These are phyloP conservation scores for Halocynthia aurantium DNA, from an alignment of 23 tunicate species.

Conservation along the genomic window DNA sequence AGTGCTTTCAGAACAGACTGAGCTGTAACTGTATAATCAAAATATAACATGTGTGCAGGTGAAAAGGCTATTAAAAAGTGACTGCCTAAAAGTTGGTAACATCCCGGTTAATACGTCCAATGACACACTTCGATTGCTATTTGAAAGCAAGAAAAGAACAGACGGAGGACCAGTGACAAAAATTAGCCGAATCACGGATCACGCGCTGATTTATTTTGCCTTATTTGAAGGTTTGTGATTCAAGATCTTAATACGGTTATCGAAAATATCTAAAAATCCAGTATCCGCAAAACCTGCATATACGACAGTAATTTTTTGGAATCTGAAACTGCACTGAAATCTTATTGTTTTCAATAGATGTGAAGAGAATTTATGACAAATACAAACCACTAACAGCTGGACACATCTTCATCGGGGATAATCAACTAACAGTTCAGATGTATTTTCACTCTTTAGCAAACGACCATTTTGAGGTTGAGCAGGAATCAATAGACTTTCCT, in stretches of 20 bases:
- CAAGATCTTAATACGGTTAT: background rate
- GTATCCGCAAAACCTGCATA: background rate
- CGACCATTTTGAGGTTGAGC: background rate
- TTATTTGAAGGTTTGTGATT: conserved; percentile 20
- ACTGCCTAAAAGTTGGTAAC: conserved; percentile 31
- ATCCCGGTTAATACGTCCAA: conserved; percentile 11
- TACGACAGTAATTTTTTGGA: background rate
- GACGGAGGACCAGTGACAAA: conserved; percentile 39
- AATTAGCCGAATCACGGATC: conserved; percentile 6
- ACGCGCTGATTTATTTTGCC: conserved; percentile 34
- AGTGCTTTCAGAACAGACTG: no score
- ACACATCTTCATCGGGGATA: background rate
- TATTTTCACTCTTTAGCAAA: conserved; percentile 16
- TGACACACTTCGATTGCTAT: conserved; percentile 25
- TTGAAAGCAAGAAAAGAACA: conserved; percentile 34
- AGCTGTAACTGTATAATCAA: no score
- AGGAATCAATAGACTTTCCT: no score
- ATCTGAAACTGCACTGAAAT: background rate
- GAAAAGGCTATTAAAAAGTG: conserved; percentile 17
- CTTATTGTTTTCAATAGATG: conserved; percentile 1
- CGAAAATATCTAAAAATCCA: background rate
- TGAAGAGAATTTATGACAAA: conserved; percentile 10
- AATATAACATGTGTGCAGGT: background rate
- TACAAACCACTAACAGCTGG: background rate
- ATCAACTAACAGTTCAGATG: conserved; percentile 9